phyloP scores from a whole-genome alignment of 2,888 invertebrate species.

The Heliconius ethilla region DNA sequence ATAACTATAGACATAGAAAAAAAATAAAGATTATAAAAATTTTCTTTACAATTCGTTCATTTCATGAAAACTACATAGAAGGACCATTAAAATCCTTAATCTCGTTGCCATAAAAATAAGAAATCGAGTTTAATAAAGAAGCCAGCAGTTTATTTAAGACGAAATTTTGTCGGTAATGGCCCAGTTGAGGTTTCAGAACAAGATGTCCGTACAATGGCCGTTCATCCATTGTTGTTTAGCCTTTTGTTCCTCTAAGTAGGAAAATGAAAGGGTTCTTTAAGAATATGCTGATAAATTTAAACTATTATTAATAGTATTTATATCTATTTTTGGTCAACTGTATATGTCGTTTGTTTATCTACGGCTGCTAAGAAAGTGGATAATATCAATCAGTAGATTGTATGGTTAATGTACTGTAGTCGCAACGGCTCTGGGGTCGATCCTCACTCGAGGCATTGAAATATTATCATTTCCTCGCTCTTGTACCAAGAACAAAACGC shows the following conservation, averaged over 20 bases:
- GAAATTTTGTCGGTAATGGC: conserved; percentile 42
- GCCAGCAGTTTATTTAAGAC: conserved; percentile 37
- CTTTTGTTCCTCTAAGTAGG: conserved; percentile 45
- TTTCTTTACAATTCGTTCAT: neutral
- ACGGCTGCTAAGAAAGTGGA: neutral
- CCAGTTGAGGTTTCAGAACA: conserved; percentile 42
- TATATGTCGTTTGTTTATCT: neutral
- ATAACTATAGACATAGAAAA: too few species aligned
- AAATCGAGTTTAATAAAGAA: conserved; percentile 32
- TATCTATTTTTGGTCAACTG: neutral
- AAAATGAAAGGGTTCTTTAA: conserved; percentile 37
- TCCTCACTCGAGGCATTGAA: too few species aligned
- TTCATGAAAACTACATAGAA: neutral
- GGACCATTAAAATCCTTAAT: conserved; percentile 24
- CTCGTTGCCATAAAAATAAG: conserved; percentile 25
- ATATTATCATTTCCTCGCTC: too few species aligned
- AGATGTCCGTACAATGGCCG: conserved; percentile 44
- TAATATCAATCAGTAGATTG: neutral
- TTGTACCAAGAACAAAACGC: too few species aligned
- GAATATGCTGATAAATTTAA: conserved; percentile 29
- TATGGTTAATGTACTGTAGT: neutral
- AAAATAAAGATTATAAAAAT: neutral
- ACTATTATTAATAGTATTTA: conserved; percentile 6
- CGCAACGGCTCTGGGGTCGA: too few species aligned
- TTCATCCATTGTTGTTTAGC: conserved; percentile 43